Evolutionary conservation across 35 echinoderm and acorn worm genomes (phyloP).

Genomic region (Hemicentrotus pulcherrimus): DNA sequence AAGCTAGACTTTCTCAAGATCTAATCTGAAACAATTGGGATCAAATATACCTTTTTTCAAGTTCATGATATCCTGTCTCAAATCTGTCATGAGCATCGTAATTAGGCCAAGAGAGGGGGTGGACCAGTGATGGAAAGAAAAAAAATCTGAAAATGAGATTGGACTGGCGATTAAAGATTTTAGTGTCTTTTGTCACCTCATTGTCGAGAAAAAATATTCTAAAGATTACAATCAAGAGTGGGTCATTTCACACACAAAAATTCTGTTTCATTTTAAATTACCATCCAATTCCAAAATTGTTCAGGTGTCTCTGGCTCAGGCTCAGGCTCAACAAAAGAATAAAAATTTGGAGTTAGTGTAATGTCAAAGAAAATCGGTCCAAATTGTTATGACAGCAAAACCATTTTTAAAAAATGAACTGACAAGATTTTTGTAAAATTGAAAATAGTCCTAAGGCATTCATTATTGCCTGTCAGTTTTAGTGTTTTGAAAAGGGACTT

Average conservation of each 20-base stretch:
- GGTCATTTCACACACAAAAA: neutral
- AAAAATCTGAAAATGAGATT: neutral
- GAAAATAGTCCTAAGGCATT: too few species aligned
- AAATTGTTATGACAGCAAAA: too few species aligned
- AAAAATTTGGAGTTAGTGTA: too few species aligned
- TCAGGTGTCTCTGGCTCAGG: too few species aligned
- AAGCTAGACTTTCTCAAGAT: neutral
- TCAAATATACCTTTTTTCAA: neutral
- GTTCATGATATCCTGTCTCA: neutral
- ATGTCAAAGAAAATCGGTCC: too few species aligned
- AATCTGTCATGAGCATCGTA: neutral
- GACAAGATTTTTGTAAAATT: too few species aligned
- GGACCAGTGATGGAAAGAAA: neutral
- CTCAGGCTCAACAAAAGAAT: too few species aligned
- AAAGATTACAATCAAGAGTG: neutral
- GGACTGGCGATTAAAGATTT: neutral
- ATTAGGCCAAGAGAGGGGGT: neutral
- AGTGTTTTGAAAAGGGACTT: too few species aligned
- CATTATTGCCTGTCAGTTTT: too few species aligned
- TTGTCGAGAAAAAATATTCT: neutral
- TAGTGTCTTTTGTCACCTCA: conserved; percentile 10
- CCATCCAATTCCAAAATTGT: too few species aligned
- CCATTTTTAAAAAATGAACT: too few species aligned
- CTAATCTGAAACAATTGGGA: neutral
- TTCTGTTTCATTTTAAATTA: neutral